A percentile compares a stretch with the other conserved stretches of the same genome.
phyloP scores from a whole-genome alignment of 2,797 vertebrate genomes.

The Bradypodion pumilum region DNA sequence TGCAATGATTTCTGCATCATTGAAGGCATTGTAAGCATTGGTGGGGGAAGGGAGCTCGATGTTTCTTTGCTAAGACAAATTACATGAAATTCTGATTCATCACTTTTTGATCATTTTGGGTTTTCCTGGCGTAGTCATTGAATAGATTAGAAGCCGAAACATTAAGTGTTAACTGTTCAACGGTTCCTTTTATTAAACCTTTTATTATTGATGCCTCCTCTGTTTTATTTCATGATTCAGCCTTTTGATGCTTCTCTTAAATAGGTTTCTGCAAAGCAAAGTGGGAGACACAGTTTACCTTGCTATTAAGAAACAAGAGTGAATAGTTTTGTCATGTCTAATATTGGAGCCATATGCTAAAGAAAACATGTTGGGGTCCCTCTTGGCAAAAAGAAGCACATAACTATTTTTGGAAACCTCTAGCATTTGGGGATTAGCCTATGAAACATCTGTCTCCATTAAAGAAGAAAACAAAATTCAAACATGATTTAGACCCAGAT shows the following conservation, averaged over 20 bases:
- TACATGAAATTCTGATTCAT: constrained; percentile 58
- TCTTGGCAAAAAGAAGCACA: background rate
- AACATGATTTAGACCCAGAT: too few relatives aligned
- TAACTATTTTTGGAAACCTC: background rate
- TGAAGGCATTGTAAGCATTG: constrained; percentile 36
- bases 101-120: constrained; percentile 42
- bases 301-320: constrained; percentile 24
- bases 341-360: constrained; percentile 29
- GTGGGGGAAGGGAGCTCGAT: constrained; percentile 49
- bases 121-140: constrained; percentile 39
- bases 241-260: constrained; percentile 34
- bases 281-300: constrained; percentile 16
- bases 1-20: constrained; percentile 55
- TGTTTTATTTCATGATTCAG: background rate
- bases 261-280: constrained; percentile 24
- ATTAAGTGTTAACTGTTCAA: constrained; percentile 49
- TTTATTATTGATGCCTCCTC: too few relatives aligned
- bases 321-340: constrained; percentile 43
- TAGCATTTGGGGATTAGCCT: background rate
- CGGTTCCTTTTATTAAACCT: constrained; percentile 51
- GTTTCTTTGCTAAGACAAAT: constrained; percentile 54
- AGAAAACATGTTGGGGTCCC: rapidly evolving
- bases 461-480: too few relatives aligned
- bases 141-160: constrained; percentile 39
- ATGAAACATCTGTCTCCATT: background rate